These are phyloP conservation scores for Micronisus gabar DNA, from an alignment of 2,113 vertebrate genomes.

Conservation along the genomic window DNA sequence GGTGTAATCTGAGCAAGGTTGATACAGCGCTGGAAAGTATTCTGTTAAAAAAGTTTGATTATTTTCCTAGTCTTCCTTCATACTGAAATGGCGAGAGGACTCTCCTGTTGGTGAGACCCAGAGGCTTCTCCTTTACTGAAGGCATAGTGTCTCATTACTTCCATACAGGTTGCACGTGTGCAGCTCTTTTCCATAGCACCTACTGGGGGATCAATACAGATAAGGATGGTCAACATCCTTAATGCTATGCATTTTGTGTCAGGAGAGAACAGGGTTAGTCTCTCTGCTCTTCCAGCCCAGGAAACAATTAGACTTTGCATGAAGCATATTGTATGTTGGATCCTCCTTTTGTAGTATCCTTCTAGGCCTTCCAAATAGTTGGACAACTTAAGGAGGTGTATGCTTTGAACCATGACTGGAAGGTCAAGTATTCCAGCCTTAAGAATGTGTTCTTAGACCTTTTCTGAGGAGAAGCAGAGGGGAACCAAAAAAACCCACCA, in stretches of 20 bases:
- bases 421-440: neutral
- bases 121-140: neutral
- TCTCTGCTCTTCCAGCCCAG: neutral
- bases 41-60: neutral
- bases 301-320: neutral
- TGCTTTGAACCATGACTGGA: neutral
- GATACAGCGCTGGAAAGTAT: neutral
- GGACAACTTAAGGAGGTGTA: neutral
- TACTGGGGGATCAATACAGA: neutral
- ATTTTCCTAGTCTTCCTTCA: neutral
- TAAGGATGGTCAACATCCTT: neutral
- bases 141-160: neutral
- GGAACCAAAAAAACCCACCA: too few species aligned
- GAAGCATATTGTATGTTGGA: neutral
- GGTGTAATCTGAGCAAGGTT: neutral
- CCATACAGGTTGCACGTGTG: neutral
- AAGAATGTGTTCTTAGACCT: neutral
- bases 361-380: neutral
- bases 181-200: neutral
- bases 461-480: accelerated
- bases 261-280: neutral
- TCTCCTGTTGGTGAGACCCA: neutral
- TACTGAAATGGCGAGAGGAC: neutral
- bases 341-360: neutral
- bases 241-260: neutral